These are phyloP conservation scores for Bathynomus jamesi DNA, from an alignment of 1,140 invertebrate species.

Conservation along the genomic window DNA sequence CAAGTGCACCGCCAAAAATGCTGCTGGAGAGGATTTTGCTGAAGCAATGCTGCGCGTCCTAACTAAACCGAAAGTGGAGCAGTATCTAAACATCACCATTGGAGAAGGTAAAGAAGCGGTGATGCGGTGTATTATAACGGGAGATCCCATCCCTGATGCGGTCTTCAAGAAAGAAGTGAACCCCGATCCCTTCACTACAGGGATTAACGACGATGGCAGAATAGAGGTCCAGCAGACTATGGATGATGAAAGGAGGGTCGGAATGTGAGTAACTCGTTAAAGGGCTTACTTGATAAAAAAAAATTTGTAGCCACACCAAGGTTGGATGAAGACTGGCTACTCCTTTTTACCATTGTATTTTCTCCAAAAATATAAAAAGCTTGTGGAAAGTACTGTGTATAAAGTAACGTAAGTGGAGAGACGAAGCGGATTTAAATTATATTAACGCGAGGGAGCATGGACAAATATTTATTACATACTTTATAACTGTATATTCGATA, in stretches of 20 bases:
- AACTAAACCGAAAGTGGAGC: conserved; percentile 68
- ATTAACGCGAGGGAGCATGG: too few species aligned
- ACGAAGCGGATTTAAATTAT: too few species aligned
- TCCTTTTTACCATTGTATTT: too few species aligned
- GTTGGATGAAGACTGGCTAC: too few species aligned
- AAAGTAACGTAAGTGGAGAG: too few species aligned
- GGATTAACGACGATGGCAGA: conserved; percentile 39
- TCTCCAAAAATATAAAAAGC: too few species aligned
- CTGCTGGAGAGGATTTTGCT: conserved; percentile 56
- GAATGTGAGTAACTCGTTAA: conserved; percentile 69
- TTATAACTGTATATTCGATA: too few species aligned
- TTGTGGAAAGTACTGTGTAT: too few species aligned
- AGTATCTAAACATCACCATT: conserved; percentile 64
- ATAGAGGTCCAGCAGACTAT: conserved; percentile 38
- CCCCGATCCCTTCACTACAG: conserved; percentile 31
- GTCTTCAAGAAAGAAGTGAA: conserved; percentile 53
- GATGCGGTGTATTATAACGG: conserved; percentile 64
- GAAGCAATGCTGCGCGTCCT: conserved; percentile 55
- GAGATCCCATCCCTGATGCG: conserved; percentile 65
- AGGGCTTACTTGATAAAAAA: too few species aligned
- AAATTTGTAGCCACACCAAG: too few species aligned
- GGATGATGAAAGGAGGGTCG: conserved; percentile 48
- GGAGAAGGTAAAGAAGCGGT: conserved; percentile 54
- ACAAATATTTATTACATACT: too few species aligned
- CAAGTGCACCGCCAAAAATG: conserved; percentile 71